Conservation (phyloP, 2,113 vertebrate species). For the Sialia sialis region DNA sequence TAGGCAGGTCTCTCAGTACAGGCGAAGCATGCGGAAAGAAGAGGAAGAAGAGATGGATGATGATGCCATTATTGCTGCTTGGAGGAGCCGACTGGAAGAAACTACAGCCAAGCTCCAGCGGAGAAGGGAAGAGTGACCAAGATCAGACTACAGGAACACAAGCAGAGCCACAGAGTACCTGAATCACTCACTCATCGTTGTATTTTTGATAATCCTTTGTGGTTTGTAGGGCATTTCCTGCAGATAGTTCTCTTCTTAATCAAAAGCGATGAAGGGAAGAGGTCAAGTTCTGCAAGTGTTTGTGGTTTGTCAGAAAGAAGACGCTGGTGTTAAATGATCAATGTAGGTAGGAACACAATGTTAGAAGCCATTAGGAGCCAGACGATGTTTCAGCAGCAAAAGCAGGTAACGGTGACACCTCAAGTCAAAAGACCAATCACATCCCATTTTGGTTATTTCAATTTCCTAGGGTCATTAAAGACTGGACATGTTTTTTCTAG, state of each 20-base stretch:
- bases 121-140: constrained; percentile 63
- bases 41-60: constrained; percentile 79
- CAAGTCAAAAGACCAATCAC: constrained; percentile 40
- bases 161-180: neutral
- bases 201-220: constrained; percentile 58
- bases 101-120: constrained; percentile 73
- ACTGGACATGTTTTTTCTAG: constrained; percentile 4
- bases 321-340: constrained; percentile 55
- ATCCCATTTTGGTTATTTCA: constrained; percentile 51
- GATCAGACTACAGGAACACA: neutral
- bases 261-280: constrained; percentile 52
- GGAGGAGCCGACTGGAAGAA: constrained; percentile 85
- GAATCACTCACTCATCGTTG: constrained; percentile 53
- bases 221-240: constrained; percentile 57
- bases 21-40: constrained; percentile 49
- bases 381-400: constrained; percentile 17
- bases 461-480: constrained; percentile 21
- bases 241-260: constrained; percentile 54
- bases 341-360: constrained; percentile 30
- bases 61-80: constrained; percentile 86
- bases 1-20: constrained; percentile 52
- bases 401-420: constrained; percentile 17
- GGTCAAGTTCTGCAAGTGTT: constrained; percentile 63
- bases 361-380: constrained; percentile 47
- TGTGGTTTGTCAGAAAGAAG: constrained; percentile 56